Percentiles rank a stretch among this genome's conserved stretches.
phyloP scores from a whole-genome alignment of 1,140 invertebrate genomes.

The Metaphire vulgaris region DNA sequence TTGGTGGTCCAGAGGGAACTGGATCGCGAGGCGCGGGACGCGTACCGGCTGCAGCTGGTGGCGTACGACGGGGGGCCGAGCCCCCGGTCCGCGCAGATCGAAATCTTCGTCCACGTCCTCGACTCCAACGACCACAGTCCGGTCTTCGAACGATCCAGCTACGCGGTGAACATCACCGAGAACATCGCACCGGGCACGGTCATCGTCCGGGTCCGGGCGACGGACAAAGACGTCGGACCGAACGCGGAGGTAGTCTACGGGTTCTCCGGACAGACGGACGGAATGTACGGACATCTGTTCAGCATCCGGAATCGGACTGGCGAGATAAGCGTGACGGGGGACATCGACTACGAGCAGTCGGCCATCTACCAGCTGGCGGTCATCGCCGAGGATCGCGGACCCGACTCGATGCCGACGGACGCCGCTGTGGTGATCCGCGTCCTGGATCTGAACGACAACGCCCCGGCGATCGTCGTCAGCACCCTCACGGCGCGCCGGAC shows the following conservation, averaged over 20 bases:
- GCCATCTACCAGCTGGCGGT: conserved; percentile 23
- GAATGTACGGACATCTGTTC: conserved; percentile 21
- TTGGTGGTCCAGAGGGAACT: conserved; percentile 19
- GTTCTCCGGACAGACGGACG: conserved; percentile 58
- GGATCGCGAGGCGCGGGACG: conserved; percentile 23
- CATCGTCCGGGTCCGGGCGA: conserved; percentile 69
- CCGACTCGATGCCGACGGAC: conserved; percentile 14
- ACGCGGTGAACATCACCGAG: conserved; percentile 66
- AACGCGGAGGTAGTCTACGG: conserved; percentile 59
- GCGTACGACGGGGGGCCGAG: conserved; percentile 28
- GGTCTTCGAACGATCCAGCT: conserved; percentile 48
- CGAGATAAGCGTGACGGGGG: conserved; percentile 10
- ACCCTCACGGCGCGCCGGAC: not conserved
- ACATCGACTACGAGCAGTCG: conserved; percentile 24
- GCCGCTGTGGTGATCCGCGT: conserved; percentile 52
- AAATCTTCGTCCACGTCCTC: conserved; percentile 19
- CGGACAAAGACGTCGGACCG: conserved; percentile 41
- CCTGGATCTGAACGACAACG: conserved; percentile 54
- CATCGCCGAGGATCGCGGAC: conserved; percentile 23
- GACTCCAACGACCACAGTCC: conserved; percentile 49
- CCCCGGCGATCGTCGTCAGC: conserved; percentile 26
- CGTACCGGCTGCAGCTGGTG: conserved; percentile 20
- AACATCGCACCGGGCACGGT: conserved; percentile 78
- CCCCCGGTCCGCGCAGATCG: conserved; percentile 4
- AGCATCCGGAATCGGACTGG: conserved; percentile 22